These are phyloP conservation scores for Rhagoletis pomonella DNA, from an alignment of 1,140 invertebrate species.

Conservation along the genomic window DNA sequence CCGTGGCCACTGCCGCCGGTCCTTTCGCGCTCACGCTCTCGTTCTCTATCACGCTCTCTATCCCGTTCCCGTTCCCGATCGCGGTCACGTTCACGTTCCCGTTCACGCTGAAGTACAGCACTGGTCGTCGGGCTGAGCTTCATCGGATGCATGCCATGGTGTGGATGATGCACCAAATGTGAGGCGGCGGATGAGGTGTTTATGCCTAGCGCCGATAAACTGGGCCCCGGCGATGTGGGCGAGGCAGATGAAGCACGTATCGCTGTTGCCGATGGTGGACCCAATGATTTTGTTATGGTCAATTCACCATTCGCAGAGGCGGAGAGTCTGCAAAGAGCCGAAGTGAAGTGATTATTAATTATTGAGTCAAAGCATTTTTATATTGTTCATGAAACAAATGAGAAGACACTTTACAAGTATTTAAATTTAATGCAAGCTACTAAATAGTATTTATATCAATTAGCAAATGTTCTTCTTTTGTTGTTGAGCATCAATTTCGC, in stretches of 20 bases:
- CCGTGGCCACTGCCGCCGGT: conserved; percentile 59
- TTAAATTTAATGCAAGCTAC: neutral
- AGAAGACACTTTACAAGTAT: neutral
- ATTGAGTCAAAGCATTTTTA: neutral
- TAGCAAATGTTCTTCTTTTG: neutral
- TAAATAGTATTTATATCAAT: neutral
- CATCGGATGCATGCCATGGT: conserved; percentile 66
- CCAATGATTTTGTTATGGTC: conserved; percentile 84
- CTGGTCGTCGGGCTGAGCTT: conserved; percentile 65
- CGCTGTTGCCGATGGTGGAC: conserved; percentile 76
- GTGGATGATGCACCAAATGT: conserved; percentile 54
- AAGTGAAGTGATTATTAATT: neutral
- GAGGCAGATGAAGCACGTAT: conserved; percentile 78
- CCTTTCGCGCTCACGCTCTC: conserved; percentile 62
- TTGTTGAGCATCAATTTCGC: neutral
- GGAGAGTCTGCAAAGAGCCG: conserved; percentile 76
- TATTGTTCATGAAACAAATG: too few species aligned
- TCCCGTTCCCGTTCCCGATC: conserved; percentile 30
- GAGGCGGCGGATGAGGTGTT: conserved; percentile 24
- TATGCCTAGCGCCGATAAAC: conserved; percentile 60
- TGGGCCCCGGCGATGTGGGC: conserved; percentile 67
- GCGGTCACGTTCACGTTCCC: conserved; percentile 47
- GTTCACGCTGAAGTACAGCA: conserved; percentile 62
- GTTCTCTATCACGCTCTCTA: conserved; percentile 61
- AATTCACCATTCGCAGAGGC: conserved; percentile 84